A percentile compares a stretch with the other conserved stretches of the same genome.
phyloP scores from a whole-genome alignment of 2,113 vertebrate species.

The Rhinoderma darwinii region DNA sequence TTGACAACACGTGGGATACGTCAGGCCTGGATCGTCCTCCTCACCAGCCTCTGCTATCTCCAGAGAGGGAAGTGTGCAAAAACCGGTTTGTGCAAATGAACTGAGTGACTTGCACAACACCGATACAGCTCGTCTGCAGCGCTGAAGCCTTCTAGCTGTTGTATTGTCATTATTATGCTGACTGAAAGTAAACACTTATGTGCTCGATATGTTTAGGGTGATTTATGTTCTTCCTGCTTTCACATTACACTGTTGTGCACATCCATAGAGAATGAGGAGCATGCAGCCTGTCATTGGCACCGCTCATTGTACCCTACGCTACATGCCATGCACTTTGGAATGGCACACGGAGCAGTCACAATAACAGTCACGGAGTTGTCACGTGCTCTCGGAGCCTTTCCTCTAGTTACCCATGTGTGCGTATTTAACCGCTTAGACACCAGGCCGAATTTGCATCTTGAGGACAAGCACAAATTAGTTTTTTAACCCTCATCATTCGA shows the following conservation, averaged over 20 bases:
- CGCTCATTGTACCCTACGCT: neutral
- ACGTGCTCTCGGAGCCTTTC: neutral
- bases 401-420: neutral
- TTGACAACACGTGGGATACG: conserved; percentile 58
- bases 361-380: neutral
- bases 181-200: neutral
- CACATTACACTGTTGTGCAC: neutral
- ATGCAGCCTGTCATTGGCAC: neutral
- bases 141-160: neutral
- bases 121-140: no score
- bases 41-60: conserved; percentile 46
- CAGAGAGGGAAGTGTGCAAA: conserved; percentile 40
- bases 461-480: no score
- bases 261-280: conserved; percentile 17
- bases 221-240: neutral
- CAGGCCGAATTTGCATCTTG: no score
- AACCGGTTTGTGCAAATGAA: conserved; percentile 44
- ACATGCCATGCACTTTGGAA: neutral
- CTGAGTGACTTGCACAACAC: conserved; percentile 24
- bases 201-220: neutral
- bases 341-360: neutral
- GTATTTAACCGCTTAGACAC: neutral
- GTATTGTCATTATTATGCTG: neutral
- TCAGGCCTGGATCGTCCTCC: conserved; percentile 51
- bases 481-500: no score